phyloP scores from a whole-genome alignment of 1,140 invertebrate species.

The Ylistrum balloti region DNA sequence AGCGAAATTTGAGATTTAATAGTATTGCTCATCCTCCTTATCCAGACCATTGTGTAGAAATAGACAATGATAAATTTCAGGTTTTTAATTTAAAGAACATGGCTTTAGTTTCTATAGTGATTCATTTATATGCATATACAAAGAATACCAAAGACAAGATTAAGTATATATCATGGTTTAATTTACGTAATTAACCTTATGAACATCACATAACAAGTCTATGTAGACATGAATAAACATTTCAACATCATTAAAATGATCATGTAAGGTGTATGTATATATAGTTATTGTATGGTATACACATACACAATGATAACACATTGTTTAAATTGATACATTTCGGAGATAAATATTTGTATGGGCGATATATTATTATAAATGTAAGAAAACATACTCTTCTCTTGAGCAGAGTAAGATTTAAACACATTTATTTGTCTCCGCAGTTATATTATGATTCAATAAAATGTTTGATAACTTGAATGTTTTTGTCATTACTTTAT shows the following conservation, averaged over 20 bases:
- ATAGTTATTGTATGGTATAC: constrained; percentile 1
- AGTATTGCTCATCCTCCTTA: no score
- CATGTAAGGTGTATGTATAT: neutral
- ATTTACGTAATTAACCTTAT: neutral
- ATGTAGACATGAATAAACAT: neutral
- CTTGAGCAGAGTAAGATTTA: neutral
- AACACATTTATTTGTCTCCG: neutral
- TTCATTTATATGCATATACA: no score
- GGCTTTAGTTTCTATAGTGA: no score
- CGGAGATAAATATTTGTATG: neutral
- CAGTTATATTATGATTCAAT: neutral
- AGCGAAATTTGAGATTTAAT: no score
- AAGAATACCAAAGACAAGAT: neutral
- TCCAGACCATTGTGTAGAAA: no score
- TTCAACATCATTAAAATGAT: constrained; percentile 29
- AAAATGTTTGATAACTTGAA: neutral
- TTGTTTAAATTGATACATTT: constrained; percentile 22
- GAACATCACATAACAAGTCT: constrained; percentile 26
- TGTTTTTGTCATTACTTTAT: neutral
- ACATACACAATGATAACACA: constrained; percentile 17
- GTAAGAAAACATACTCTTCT: neutral
- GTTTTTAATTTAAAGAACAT: no score
- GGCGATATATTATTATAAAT: constrained; percentile 35
- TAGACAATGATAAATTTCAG: no score
- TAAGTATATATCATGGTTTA: neutral